Evolutionary conservation across 2,113 vertebrate genomes (phyloP).

Genomic region (Manacus vitellinus): DNA sequence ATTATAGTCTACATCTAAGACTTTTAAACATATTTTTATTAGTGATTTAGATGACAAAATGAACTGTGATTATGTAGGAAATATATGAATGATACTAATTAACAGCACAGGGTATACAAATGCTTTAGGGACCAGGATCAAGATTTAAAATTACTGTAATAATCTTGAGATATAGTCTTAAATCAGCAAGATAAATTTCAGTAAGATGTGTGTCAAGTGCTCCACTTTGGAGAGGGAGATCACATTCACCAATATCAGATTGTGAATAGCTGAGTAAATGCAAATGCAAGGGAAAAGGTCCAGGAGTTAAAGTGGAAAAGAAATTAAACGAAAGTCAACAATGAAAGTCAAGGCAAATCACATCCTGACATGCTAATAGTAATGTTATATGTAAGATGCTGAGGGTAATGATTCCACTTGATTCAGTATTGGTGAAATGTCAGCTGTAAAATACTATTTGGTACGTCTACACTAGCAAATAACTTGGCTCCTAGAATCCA

Average conservation of each 20-base stretch:
- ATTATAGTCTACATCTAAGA: not conserved
- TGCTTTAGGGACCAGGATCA: not conserved
- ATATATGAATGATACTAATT: not conserved
- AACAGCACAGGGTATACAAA: not conserved
- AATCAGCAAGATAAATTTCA: not conserved
- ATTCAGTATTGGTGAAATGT: slow-evolving; percentile 49
- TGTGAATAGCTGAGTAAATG: not conserved
- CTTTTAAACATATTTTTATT: not conserved
- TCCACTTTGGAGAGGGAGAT: not conserved
- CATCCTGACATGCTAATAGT: slow-evolving; percentile 23
- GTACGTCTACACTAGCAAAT: not conserved
- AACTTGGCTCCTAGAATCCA: not conserved
- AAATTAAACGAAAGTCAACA: slow-evolving; percentile 19
- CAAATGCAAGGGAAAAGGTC: not conserved
- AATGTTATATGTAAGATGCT: slow-evolving; percentile 9
- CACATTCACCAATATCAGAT: not conserved
- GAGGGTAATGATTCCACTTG: slow-evolving; percentile 12
- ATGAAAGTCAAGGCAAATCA: slow-evolving; percentile 26
- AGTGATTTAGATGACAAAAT: not conserved
- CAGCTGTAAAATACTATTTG: slow-evolving; percentile 35
- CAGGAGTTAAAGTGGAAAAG: not conserved
- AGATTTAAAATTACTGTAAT: not conserved
- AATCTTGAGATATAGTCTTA: not conserved
- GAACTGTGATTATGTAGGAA: not conserved
- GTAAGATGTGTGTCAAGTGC: not conserved